A percentile compares a stretch with the other conserved stretches of the same genome.
Evolutionary conservation across 2,113 vertebrate species (phyloP).

Genomic region (Numida meleagris): DNA sequence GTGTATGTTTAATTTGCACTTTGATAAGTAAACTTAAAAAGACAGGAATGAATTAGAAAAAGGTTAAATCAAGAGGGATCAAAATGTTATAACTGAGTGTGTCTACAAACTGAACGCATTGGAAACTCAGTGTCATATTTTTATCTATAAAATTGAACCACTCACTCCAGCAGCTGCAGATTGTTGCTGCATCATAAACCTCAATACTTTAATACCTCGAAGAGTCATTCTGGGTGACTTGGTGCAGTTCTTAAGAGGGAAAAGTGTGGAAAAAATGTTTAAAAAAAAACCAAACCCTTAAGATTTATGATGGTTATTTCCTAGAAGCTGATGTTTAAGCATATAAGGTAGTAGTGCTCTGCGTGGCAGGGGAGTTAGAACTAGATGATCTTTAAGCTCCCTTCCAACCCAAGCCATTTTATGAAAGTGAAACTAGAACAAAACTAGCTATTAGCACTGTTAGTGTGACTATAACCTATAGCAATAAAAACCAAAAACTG

Average conservation of each 20-base stretch:
- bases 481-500: not conserved
- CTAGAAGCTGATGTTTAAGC: not conserved
- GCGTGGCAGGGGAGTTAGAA: too few species aligned
- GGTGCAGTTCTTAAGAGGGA: not conserved
- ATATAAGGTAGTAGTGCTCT: not conserved
- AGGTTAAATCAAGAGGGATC: not conserved
- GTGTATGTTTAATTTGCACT: not conserved
- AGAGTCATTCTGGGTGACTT: not conserved
- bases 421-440: not conserved
- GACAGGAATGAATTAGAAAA: not conserved
- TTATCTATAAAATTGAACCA: not conserved
- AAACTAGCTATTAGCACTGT: too few species aligned
- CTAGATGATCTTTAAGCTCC: too few species aligned
- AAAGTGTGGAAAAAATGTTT: not conserved
- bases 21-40: not conserved
- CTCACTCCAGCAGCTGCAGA: not conserved
- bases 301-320: not conserved
- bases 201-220: not conserved
- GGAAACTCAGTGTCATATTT: not conserved
- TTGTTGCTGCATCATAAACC: not conserved
- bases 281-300: not conserved
- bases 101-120: not conserved
- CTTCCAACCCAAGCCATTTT: too few species aligned
- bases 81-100: not conserved
- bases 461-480: not conserved